These are phyloP conservation scores for Pseudomugil gertrudae DNA, from an alignment of 2,797 vertebrate species.

Conservation along the genomic window DNA sequence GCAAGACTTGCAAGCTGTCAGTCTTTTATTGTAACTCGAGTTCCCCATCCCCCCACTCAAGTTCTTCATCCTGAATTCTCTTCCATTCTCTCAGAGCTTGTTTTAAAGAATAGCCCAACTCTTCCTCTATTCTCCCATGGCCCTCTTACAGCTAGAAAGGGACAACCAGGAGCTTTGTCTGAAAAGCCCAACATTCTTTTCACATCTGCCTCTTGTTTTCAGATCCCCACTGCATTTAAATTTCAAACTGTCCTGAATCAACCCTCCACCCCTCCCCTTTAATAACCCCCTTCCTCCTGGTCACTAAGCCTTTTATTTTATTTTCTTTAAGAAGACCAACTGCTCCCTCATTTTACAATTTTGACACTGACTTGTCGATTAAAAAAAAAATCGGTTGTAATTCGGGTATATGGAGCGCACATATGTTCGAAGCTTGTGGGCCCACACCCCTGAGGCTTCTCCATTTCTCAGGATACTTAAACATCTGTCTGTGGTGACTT, in stretches of 20 bases:
- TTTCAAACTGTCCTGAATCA: slow-evolving; percentile 83
- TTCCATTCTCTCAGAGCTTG: slow-evolving; percentile 71
- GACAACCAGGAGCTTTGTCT: slow-evolving; percentile 81
- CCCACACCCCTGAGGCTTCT: slow-evolving; percentile 70
- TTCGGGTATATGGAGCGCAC: slow-evolving; percentile 62
- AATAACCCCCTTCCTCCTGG: slow-evolving; percentile 69
- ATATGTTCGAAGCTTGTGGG: slow-evolving; percentile 78
- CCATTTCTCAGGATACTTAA: slow-evolving; percentile 77
- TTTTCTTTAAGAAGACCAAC: slow-evolving; percentile 58
- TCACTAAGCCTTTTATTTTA: slow-evolving; percentile 50
- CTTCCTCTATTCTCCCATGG: slow-evolving; percentile 81
- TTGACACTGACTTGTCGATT: slow-evolving; percentile 62
- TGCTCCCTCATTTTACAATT: slow-evolving; percentile 59
- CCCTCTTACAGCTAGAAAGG: slow-evolving; percentile 75
- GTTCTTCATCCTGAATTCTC: slow-evolving; percentile 58
- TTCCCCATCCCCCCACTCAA: slow-evolving; percentile 53
- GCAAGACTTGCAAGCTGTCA: slow-evolving; percentile 87
- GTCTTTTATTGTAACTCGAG: slow-evolving; percentile 80
- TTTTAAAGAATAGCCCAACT: slow-evolving; percentile 75
- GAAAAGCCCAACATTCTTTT: slow-evolving; percentile 78
- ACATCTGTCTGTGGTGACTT: slow-evolving; percentile 75
- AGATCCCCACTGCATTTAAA: slow-evolving; percentile 76
- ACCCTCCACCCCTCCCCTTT: slow-evolving; percentile 59
- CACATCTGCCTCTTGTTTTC: slow-evolving; percentile 86
- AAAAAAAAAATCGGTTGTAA: slow-evolving; percentile 59